These are phyloP conservation scores for Phanerotoma sp. DNA, from an alignment of 2,888 invertebrate genomes.

Conservation along the genomic window DNA sequence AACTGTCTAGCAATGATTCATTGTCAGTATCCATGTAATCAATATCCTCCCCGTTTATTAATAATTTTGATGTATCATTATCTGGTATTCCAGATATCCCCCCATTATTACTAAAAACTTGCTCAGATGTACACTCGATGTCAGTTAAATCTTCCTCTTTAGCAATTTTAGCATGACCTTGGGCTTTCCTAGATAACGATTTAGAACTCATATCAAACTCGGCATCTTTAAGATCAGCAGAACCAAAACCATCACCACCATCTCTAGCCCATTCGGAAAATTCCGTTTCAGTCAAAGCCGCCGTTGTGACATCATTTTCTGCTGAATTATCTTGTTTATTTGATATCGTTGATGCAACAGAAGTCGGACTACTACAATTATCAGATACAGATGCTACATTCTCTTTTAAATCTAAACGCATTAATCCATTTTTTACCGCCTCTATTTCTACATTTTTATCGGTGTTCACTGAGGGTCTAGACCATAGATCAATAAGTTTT, in stretches of 20 bases:
- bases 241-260: constrained; percentile 67
- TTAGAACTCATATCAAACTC: constrained; percentile 65
- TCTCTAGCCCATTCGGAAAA: constrained; percentile 89
- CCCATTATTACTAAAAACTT: constrained; percentile 35
- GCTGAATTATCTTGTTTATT: constrained; percentile 62
- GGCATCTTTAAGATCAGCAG: constrained; percentile 72
- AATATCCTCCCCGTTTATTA: constrained; percentile 69
- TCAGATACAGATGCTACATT: constrained; percentile 52
- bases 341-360: constrained; percentile 51
- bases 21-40: constrained; percentile 87
- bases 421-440: constrained; percentile 46
- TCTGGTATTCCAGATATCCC: constrained; percentile 33
- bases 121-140: constrained; percentile 52
- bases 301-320: constrained; percentile 68
- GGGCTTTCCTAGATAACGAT: constrained; percentile 43
- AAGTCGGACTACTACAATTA: constrained; percentile 62
- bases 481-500: constrained; percentile 18
- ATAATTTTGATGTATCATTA: constrained; percentile 49
- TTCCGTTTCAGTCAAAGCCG: constrained; percentile 81
- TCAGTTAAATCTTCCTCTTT: constrained; percentile 56
- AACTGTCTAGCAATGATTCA: constrained; percentile 72
- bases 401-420: constrained; percentile 46
- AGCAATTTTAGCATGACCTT: constrained; percentile 43
- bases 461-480: constrained; percentile 4
- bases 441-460: constrained; percentile 40